Evolutionary conservation across 2,113 vertebrate species (phyloP).

Genomic region (Aegithalos caudatus): DNA sequence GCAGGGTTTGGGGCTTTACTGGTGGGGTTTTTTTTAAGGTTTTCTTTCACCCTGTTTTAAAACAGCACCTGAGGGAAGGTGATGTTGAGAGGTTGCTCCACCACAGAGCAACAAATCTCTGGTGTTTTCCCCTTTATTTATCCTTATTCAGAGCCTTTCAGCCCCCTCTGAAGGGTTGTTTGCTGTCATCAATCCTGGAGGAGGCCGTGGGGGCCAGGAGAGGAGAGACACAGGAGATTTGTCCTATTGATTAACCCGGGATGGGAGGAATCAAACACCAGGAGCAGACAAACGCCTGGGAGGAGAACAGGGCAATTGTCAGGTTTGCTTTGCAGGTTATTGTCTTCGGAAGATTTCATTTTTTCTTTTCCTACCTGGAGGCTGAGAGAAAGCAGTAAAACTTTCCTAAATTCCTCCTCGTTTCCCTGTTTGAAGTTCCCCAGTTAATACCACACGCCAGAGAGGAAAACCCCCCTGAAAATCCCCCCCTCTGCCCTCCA

Average conservation of each 20-base stretch:
- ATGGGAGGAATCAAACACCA: background rate
- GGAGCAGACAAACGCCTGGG: background rate
- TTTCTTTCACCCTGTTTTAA: background rate
- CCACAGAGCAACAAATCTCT: background rate
- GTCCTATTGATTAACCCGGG: constrained; percentile 50
- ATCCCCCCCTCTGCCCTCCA: background rate
- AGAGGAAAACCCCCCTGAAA: background rate
- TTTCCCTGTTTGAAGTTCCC: background rate
- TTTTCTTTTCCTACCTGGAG: background rate
- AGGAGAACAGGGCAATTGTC: background rate
- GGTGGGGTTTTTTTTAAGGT: background rate
- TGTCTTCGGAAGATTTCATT: background rate
- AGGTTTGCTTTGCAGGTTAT: background rate
- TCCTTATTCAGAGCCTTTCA: background rate
- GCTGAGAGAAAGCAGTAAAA: background rate
- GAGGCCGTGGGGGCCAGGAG: background rate
- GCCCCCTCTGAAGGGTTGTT: constrained; percentile 47
- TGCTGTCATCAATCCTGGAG: constrained; percentile 36
- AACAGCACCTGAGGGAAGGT: background rate
- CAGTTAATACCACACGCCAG: background rate
- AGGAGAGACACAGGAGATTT: constrained; percentile 7
- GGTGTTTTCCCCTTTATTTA: background rate
- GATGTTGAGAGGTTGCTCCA: background rate
- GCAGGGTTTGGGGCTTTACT: background rate
- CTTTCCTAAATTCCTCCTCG: background rate